A percentile compares a stretch with the other conserved stretches of the same genome.
Conservation (phyloP, 2,113 vertebrate genomes). For the Onychorhynchus coronatus region DNA sequence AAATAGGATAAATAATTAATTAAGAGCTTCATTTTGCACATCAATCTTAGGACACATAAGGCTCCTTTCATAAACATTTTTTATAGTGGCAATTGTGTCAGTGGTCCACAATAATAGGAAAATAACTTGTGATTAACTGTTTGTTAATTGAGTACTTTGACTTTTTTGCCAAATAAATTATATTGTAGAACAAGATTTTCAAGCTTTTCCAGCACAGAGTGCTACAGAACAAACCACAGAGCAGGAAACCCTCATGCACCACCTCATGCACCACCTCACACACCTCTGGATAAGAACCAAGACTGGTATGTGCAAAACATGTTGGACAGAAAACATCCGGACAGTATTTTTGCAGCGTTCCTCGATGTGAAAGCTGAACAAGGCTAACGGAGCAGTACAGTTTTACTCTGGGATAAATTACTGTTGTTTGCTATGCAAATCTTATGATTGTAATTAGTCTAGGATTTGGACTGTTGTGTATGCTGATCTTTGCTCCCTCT, state of each 20-base stretch:
- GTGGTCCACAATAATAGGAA: background rate
- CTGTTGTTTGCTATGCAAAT: slow-evolving; percentile 58
- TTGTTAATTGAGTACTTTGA: slow-evolving; percentile 1
- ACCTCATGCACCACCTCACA: background rate
- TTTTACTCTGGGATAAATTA: slow-evolving; percentile 27
- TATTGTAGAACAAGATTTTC: background rate
- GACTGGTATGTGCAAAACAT: background rate
- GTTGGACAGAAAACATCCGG: background rate
- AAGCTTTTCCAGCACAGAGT: background rate
- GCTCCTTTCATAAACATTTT: background rate
- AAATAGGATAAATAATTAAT: background rate
- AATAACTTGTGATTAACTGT: background rate
- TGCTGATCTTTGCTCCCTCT: slow-evolving; percentile 59
- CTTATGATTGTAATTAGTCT: slow-evolving; percentile 61
- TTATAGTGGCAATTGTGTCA: background rate
- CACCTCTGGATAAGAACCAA: background rate
- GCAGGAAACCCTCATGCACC: background rate
- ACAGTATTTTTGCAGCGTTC: background rate
- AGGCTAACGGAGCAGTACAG: background rate
- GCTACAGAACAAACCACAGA: background rate
- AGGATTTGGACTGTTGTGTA: slow-evolving; percentile 42
- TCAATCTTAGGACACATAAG: background rate
- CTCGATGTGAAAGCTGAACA: background rate
- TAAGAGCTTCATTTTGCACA: background rate
- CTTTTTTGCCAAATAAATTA: slow-evolving; percentile 4